These are phyloP conservation scores for Aphelocoma coerulescens DNA, from an alignment of 2,113 vertebrate species.

Conservation along the genomic window DNA sequence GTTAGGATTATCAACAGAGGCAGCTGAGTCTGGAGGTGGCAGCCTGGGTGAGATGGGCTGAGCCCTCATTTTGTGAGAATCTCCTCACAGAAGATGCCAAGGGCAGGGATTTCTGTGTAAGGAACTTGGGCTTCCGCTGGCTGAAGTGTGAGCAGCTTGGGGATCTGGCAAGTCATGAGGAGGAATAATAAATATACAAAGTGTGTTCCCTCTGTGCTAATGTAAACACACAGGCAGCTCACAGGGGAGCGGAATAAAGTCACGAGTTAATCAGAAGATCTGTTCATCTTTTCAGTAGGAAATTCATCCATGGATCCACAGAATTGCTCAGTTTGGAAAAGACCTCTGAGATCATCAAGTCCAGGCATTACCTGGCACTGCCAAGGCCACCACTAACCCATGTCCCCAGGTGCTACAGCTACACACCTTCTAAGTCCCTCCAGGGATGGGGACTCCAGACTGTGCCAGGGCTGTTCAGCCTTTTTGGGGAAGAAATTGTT, in stretches of 20 bases:
- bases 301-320: neutral
- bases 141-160: neutral
- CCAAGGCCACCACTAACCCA: neutral
- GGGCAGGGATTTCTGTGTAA: neutral
- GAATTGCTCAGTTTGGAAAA: neutral
- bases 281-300: neutral
- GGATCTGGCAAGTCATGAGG: neutral
- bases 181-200: neutral
- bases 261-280: neutral
- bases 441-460: neutral
- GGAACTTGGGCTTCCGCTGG: neutral
- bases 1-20: neutral
- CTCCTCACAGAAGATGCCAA: neutral
- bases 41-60: neutral
- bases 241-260: neutral
- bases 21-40: neutral
- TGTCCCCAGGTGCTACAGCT: neutral
- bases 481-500: neutral
- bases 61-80: neutral
- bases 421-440: neutral
- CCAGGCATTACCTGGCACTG: fast-evolving
- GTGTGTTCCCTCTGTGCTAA: fast-evolving
- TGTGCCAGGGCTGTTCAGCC: neutral
- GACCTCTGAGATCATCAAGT: neutral
- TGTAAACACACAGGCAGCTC: neutral